These are phyloP conservation scores for Misgurnus mizolepis DNA, from an alignment of 2,113 vertebrate genomes.

Conservation along the genomic window DNA sequence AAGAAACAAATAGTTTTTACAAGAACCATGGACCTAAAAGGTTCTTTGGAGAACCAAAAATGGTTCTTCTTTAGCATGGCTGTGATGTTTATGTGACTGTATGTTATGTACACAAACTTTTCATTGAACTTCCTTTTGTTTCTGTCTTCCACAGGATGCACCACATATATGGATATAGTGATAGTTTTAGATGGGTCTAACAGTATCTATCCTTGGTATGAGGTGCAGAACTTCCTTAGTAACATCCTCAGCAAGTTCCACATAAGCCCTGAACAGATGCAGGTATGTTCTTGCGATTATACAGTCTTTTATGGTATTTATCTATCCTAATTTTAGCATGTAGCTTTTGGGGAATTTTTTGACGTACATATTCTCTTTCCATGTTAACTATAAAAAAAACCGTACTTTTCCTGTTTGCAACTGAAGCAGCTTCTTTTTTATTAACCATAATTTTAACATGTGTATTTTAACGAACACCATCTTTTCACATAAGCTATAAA, in stretches of 20 bases:
- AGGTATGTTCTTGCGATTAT: conserved; percentile 66
- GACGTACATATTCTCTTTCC: background rate
- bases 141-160: conserved; percentile 78
- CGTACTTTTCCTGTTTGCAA: background rate
- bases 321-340: background rate
- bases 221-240: conserved; percentile 94
- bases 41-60: too few relatives aligned
- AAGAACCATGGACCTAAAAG: too few relatives aligned
- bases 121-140: background rate
- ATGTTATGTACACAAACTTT: too few relatives aligned
- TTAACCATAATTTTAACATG: too few relatives aligned
- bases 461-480: too few relatives aligned
- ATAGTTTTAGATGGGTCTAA: conserved; percentile 96
- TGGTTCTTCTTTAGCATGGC: too few relatives aligned
- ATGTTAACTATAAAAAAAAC: background rate
- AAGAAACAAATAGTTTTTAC: too few relatives aligned
- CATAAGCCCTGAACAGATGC: conserved; percentile 93
- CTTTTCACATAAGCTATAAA: too few relatives aligned
- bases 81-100: too few relatives aligned
- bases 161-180: conserved; percentile 95
- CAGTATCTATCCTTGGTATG: conserved; percentile 96
- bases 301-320: background rate
- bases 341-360: background rate
- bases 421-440: background rate
- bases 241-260: conserved; percentile 94